Conservation (phyloP, 1,140 invertebrate genomes). For the Zaprionus ghesquierei region DNA sequence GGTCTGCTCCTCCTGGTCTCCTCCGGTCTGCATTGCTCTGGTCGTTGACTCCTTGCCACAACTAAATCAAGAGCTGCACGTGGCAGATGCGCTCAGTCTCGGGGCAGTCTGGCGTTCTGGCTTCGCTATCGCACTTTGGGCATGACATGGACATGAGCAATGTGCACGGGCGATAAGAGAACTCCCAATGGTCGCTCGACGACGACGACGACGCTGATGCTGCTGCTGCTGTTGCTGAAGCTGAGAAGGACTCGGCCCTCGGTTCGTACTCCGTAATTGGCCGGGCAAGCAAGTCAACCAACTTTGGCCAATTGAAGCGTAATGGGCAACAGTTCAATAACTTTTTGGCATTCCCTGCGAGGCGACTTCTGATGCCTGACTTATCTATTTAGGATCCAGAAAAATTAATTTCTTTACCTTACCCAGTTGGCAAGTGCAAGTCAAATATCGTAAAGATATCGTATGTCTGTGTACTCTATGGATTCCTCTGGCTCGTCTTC, state of each 20-base stretch:
- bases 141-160: slow-evolving; percentile 70
- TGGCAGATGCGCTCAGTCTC: slow-evolving; percentile 61
- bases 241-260: slow-evolving; percentile 11
- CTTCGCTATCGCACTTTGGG: slow-evolving; percentile 26
- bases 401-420: slow-evolving; percentile 21
- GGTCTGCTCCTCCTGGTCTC: background rate
- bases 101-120: slow-evolving; percentile 13
- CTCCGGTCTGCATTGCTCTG: slow-evolving; percentile 17
- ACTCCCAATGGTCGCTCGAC: slow-evolving; percentile 7
- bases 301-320: slow-evolving; percentile 64
- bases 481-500: background rate
- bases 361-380: slow-evolving; percentile 7
- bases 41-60: slow-evolving; percentile 58
- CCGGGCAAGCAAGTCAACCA: slow-evolving; percentile 59
- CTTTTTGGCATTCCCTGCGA: slow-evolving; percentile 62
- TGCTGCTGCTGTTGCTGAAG: background rate
- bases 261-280: slow-evolving; percentile 57
- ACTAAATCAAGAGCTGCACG: slow-evolving; percentile 70
- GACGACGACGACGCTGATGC: background rate
- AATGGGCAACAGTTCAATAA: slow-evolving; percentile 78
- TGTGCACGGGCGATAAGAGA: slow-evolving; percentile 69
- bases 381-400: slow-evolving; percentile 22
- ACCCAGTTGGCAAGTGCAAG: background rate
- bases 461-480: background rate
- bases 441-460: background rate